These are phyloP conservation scores for Eublepharis macularius DNA, from an alignment of 2,113 vertebrate species.

Conservation along the genomic window DNA sequence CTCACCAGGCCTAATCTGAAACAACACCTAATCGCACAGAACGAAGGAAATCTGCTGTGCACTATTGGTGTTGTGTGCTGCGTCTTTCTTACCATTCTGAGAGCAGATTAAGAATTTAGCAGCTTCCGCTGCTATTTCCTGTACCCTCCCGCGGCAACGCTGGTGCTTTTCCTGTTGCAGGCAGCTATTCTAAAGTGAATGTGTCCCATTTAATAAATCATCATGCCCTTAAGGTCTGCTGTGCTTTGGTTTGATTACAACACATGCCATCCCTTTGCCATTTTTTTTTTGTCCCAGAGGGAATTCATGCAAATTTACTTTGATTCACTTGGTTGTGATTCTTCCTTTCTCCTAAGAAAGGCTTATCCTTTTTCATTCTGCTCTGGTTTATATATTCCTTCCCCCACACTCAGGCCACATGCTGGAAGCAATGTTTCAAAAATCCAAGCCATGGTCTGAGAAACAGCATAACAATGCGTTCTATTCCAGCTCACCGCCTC, in stretches of 20 bases:
- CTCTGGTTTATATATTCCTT: background rate
- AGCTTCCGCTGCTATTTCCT: constrained; percentile 27
- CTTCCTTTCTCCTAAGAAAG: background rate
- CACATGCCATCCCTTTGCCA: background rate
- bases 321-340: constrained; percentile 10
- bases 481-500: constrained; percentile 52
- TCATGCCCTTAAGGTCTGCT: background rate
- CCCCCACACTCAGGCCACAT: constrained; percentile 16
- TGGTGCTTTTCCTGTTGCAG: background rate
- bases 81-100: background rate
- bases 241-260: background rate
- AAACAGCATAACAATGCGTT: constrained; percentile 44
- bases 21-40: background rate
- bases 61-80: background rate
- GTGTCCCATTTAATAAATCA: too few species aligned
- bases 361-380: constrained; percentile 21
- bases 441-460: constrained; percentile 21
- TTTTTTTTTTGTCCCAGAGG: constrained; percentile 1
- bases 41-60: background rate
- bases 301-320: background rate
- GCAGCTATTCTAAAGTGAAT: background rate
- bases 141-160: constrained; percentile 15
- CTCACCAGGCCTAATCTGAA: too few species aligned
- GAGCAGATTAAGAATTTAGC: background rate
- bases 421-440: constrained; percentile 11